These are phyloP conservation scores for Puffinus mauretanicus DNA, from an alignment of 2,113 vertebrate species.

Conservation along the genomic window DNA sequence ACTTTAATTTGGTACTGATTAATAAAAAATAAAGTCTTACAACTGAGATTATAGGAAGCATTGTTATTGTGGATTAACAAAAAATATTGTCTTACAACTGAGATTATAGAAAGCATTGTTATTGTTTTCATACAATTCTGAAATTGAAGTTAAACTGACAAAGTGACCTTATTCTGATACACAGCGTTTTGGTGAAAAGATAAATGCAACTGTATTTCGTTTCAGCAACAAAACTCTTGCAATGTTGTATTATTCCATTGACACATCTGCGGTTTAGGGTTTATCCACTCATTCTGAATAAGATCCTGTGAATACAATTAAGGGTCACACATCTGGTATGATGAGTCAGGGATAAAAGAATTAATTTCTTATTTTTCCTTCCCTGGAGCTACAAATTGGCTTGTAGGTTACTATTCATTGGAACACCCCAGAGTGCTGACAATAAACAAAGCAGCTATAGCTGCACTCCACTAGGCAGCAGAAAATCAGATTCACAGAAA, in stretches of 20 bases:
- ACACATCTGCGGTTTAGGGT: not conserved
- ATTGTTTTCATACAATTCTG: conserved; percentile 17
- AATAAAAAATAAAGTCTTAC: not conserved
- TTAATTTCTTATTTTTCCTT: conserved; percentile 64
- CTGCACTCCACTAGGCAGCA: not conserved
- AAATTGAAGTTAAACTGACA: conserved; percentile 35
- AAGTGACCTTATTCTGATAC: conserved; percentile 8
- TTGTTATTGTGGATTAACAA: conserved; percentile 20
- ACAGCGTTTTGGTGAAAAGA: not conserved
- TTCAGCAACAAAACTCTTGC: conserved; percentile 30
- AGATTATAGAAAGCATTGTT: conserved; percentile 4
- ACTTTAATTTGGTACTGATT: conserved; percentile 18
- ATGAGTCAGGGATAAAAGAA: conserved; percentile 39
- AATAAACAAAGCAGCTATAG: conserved; percentile 33
- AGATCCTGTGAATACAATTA: conserved; percentile 44
- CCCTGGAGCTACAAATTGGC: conserved; percentile 17
- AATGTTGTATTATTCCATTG: conserved; percentile 22
- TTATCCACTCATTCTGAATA: conserved; percentile 33
- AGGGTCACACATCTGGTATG: not conserved
- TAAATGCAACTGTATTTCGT: not conserved
- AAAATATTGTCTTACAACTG: conserved; percentile 8
- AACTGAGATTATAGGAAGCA: not conserved
- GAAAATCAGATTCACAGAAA: conserved; percentile 53
- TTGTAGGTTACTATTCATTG: conserved; percentile 60
- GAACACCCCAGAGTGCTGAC: conserved; percentile 17